These are phyloP conservation scores for Oreochromis aureus DNA, from an alignment of 2,113 vertebrate species.

Conservation along the genomic window DNA sequence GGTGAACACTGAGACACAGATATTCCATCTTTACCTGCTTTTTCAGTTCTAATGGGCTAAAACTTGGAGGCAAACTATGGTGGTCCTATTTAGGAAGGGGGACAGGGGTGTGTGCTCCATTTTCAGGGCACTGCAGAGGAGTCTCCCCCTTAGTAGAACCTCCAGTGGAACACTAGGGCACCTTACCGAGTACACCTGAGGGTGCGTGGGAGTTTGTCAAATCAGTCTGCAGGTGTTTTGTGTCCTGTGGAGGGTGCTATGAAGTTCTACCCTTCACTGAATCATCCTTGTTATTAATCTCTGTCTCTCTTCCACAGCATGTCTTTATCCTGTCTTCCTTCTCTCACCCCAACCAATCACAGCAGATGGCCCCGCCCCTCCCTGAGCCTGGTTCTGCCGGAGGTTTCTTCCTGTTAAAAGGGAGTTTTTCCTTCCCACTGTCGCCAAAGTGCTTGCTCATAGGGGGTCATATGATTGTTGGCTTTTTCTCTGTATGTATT, in stretches of 20 bases:
- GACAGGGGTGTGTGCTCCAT: accelerated
- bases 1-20: neutral
- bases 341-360: neutral
- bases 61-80: neutral
- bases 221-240: neutral
- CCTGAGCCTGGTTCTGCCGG: too few species aligned
- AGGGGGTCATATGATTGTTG: too few species aligned
- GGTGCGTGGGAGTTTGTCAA: neutral
- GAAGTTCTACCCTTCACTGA: neutral
- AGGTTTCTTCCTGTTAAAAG: too few species aligned
- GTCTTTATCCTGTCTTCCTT: neutral
- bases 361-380: too few species aligned
- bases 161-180: neutral
- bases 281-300: neutral
- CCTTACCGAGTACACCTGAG: neutral
- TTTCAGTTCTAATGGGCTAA: neutral
- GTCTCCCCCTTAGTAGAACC: neutral
- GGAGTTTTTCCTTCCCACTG: too few species aligned
- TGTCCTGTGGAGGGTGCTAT: neutral
- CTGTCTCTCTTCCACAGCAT: neutral
- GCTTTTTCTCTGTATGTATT: neutral
- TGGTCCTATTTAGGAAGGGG: neutral
- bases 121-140: neutral
- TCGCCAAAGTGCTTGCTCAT: too few species aligned
- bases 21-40: neutral